phyloP scores from a whole-genome alignment of 2,797 vertebrate genomes.

The Danio choprae region DNA sequence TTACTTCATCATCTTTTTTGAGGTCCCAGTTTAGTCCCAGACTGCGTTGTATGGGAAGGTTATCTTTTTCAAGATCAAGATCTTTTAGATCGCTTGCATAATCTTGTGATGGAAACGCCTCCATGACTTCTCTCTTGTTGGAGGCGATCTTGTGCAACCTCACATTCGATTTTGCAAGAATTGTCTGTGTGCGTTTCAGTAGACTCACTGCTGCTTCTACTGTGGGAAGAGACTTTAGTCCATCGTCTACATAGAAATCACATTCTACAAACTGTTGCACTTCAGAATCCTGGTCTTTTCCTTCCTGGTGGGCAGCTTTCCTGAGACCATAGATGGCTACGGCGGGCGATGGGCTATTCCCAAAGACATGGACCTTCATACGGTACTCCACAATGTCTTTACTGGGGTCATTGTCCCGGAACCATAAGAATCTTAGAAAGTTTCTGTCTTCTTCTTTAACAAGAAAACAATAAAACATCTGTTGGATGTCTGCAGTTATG shows the following conservation, averaged over 20 bases:
- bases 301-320: too few species aligned
- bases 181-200: background rate
- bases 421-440: constrained; percentile 4
- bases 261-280: too few species aligned
- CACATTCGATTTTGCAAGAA: background rate
- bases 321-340: too few species aligned
- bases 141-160: constrained; percentile 2
- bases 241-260: background rate
- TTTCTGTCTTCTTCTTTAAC: background rate
- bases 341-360: too few species aligned
- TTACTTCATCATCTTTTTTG: background rate
- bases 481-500: constrained; percentile 1
- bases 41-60: background rate
- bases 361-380: background rate
- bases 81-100: background rate
- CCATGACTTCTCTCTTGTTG: background rate
- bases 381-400: background rate
- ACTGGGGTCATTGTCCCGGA: background rate
- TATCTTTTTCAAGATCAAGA: background rate
- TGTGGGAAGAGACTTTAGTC: background rate
- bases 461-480: constrained; percentile 7
- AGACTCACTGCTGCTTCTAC: background rate
- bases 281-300: too few species aligned
- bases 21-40: background rate
- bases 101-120: background rate